Percentiles rank a stretch among this genome's conserved stretches.
These are phyloP conservation scores for Acropternis orthonyx DNA, from an alignment of 2,797 vertebrate species.

Conservation along the genomic window DNA sequence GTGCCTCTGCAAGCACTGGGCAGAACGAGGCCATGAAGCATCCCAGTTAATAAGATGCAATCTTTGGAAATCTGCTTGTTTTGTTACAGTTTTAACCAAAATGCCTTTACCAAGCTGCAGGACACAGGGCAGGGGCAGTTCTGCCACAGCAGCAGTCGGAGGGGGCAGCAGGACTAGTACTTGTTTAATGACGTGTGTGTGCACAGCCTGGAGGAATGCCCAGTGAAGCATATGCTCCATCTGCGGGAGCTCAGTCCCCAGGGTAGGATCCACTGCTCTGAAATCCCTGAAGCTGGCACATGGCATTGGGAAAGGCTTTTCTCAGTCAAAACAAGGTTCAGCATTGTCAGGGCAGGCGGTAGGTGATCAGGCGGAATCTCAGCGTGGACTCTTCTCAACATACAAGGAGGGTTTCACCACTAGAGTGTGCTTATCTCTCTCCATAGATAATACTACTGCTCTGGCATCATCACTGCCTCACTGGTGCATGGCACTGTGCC, in stretches of 20 bases:
- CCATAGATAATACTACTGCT: background rate
- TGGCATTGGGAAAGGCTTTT: background rate
- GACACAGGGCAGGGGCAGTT: background rate
- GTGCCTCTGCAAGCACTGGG: rapidly evolving
- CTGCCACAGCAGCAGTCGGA: background rate
- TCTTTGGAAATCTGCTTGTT: background rate
- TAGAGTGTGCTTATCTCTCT: rapidly evolving
- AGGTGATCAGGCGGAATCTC: background rate
- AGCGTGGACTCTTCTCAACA: rapidly evolving
- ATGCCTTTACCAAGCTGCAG: background rate
- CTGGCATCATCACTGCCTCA: rapidly evolving
- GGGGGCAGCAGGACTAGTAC: background rate
- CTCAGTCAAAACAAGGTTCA: background rate
- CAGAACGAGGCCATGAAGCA: background rate
- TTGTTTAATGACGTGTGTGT: rapidly evolving
- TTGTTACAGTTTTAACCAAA: background rate
- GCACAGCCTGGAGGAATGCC: background rate
- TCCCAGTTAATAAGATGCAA: background rate
- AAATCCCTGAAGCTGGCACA: background rate
- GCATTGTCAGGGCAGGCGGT: background rate
- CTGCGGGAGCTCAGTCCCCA: background rate
- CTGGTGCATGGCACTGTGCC: background rate
- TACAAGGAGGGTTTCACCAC: no score
- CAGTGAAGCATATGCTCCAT: background rate
- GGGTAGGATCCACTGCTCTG: background rate